Percentiles rank a stretch among this genome's conserved stretches.
Evolutionary conservation across 2,888 invertebrate genomes (phyloP).

Genomic region (Lasioglossum leucozonium): DNA sequence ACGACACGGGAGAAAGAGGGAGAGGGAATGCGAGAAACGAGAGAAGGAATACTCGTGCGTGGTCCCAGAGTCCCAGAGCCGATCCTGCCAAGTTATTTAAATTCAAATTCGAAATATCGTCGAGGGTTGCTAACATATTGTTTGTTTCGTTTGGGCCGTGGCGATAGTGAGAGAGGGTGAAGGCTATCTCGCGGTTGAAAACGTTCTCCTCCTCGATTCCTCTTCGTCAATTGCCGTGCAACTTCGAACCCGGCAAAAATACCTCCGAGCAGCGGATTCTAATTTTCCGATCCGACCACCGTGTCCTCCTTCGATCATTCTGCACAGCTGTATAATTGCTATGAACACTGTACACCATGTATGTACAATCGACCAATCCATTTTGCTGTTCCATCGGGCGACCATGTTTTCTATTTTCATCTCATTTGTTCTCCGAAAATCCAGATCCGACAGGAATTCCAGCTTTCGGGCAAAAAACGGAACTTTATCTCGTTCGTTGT

Average conservation of each 20-base stretch:
- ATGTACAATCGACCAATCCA: background rate
- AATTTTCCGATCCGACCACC: conserved; percentile 18
- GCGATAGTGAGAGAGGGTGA: conserved; percentile 75
- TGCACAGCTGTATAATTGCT: background rate
- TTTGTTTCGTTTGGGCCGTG: conserved; percentile 83
- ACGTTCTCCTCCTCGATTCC: conserved; percentile 53
- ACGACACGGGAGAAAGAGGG: conserved; percentile 38
- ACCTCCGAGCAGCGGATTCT: background rate
- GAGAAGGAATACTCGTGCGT: conserved; percentile 80
- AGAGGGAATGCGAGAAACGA: conserved; percentile 66
- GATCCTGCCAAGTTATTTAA: conserved; percentile 85
- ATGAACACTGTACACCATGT: too few relatives aligned
- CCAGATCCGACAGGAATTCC: background rate
- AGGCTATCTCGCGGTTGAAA: conserved; percentile 73
- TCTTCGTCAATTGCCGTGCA: conserved; percentile 57
- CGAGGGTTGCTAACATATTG: conserved; percentile 85
- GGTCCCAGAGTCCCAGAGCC: conserved; percentile 84
- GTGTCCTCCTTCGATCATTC: background rate
- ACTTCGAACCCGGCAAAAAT: conserved; percentile 45
- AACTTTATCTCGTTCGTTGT: too few relatives aligned
- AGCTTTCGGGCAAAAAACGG: background rate
- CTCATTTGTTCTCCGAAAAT: background rate
- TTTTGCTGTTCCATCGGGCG: background rate
- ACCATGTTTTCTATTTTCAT: background rate
- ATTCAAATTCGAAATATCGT: conserved; percentile 85